Conservation (phyloP, 2,888 invertebrate genomes). For the Zele albiditarsus region DNA sequence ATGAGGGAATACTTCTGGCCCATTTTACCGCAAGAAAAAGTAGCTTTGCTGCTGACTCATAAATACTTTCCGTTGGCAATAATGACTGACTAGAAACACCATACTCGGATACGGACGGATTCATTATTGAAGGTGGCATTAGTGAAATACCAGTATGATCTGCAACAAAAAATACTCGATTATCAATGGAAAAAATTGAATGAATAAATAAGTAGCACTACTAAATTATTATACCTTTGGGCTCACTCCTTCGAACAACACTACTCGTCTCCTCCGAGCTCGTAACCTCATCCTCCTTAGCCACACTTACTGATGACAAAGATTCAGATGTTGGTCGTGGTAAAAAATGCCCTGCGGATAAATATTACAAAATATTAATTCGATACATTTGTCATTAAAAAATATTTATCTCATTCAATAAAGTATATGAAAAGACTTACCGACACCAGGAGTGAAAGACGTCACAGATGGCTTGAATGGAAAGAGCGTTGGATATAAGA, state of each 20-base stretch:
- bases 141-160: conserved; percentile 35
- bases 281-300: conserved; percentile 84
- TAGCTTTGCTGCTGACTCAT: conserved; percentile 84
- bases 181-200: neutral
- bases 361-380: neutral
- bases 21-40: conserved; percentile 86
- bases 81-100: conserved; percentile 73
- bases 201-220: conserved; percentile 2
- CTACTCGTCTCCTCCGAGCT: conserved; percentile 81
- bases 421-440: conserved; percentile 52
- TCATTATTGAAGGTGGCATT: conserved; percentile 63
- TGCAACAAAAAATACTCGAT: conserved; percentile 20
- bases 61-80: conserved; percentile 77
- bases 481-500: conserved; percentile 68
- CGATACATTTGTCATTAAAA: neutral
- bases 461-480: conserved; percentile 68
- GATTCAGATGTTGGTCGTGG: conserved; percentile 70
- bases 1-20: conserved; percentile 85
- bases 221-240: conserved; percentile 49
- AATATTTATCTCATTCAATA: neutral
- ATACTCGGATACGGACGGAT: conserved; percentile 69
- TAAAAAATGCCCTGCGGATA: conserved; percentile 70
- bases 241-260: conserved; percentile 53
- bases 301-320: conserved; percentile 71
- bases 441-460: conserved; percentile 61